Conservation (phyloP, 2,888 invertebrate species). For the Luperina nickerlii region DNA sequence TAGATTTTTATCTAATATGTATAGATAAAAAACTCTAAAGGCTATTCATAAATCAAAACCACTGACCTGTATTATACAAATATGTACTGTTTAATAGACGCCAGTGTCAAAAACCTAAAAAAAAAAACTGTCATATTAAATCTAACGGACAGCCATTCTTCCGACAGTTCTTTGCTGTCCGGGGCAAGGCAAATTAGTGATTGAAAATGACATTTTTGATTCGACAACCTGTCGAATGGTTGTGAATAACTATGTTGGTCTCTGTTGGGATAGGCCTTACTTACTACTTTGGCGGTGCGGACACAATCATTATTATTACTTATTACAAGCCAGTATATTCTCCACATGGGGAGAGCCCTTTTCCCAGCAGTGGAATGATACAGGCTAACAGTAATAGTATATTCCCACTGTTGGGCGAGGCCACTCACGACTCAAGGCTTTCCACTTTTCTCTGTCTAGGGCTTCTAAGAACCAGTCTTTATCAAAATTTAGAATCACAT, state of each 20-base stretch:
- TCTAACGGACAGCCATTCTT: too few relatives aligned
- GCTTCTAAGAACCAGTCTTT: neutral
- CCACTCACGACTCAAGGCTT: neutral
- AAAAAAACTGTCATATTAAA: too few relatives aligned
- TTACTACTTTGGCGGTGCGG: neutral
- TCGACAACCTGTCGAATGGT: too few relatives aligned
- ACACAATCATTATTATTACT: neutral
- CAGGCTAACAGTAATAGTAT: neutral
- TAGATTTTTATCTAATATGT: neutral
- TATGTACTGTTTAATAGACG: too few relatives aligned
- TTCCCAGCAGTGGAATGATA: neutral
- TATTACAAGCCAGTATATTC: neutral
- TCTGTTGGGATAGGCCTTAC: neutral
- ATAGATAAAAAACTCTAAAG: neutral
- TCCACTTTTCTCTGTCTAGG: neutral
- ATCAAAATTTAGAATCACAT: neutral
- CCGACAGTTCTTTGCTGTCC: too few relatives aligned
- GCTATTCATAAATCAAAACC: too few relatives aligned
- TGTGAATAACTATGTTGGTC: too few relatives aligned
- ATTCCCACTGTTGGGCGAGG: neutral
- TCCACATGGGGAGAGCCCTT: neutral
- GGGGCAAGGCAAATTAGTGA: too few relatives aligned
- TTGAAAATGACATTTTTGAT: too few relatives aligned
- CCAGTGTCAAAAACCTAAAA: too few relatives aligned
- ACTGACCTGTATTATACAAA: too few relatives aligned